Conservation (phyloP, 2,888 invertebrate species). For the Tetheella fluctuosa region DNA sequence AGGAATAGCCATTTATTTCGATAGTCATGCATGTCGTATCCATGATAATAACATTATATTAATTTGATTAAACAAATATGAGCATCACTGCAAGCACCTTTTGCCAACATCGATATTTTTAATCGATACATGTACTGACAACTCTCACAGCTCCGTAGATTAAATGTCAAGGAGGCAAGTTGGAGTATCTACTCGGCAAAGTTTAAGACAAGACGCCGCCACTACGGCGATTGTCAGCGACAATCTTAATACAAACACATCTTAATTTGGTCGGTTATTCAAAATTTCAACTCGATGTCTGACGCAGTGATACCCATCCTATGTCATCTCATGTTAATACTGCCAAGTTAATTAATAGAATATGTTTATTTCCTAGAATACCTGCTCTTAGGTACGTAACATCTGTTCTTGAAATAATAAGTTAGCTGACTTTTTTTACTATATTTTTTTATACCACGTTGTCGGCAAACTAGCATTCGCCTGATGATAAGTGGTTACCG, state of each 20-base stretch:
- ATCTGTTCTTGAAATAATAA: too few species aligned
- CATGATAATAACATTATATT: neutral
- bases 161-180: slow-evolving; percentile 26
- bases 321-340: neutral
- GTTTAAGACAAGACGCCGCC: slow-evolving; percentile 15
- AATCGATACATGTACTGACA: slow-evolving; percentile 9
- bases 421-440: too few species aligned
- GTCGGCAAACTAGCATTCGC: too few species aligned
- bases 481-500: too few species aligned
- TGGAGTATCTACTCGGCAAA: slow-evolving; percentile 14
- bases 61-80: too few species aligned
- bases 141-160: slow-evolving; percentile 15
- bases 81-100: neutral
- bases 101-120: neutral
- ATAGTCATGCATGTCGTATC: too few species aligned
- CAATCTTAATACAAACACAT: slow-evolving; percentile 14
- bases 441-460: too few species aligned
- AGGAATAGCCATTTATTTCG: too few species aligned
- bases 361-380: too few species aligned
- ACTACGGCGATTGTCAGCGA: slow-evolving; percentile 14
- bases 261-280: slow-evolving; percentile 10
- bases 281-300: slow-evolving; percentile 3
- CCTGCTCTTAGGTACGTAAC: too few species aligned
- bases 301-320: neutral
- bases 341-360: neutral